Conservation (phyloP, 2,888 invertebrate genomes). For the Anoplius nigerrimus region DNA sequence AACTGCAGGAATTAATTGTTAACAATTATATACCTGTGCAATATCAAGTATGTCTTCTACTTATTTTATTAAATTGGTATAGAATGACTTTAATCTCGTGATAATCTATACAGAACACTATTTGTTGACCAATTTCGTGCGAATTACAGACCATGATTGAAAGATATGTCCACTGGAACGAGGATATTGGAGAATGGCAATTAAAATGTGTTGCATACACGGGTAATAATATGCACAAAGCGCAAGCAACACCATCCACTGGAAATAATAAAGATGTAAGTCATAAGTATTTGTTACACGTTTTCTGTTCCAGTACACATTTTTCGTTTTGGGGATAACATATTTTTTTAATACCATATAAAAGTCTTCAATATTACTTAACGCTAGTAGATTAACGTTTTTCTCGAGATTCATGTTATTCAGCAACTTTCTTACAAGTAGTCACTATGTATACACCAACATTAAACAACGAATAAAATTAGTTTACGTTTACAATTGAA, state of each 20-base stretch:
- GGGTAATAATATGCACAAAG: slow-evolving; percentile 97
- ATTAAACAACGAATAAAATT: no score
- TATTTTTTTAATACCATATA: no score
- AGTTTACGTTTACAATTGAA: no score
- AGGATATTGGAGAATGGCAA: slow-evolving; percentile 99
- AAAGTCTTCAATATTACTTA: no score
- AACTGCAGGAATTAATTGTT: slow-evolving; percentile 92
- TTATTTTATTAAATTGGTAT: background rate
- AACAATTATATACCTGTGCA: slow-evolving; percentile 95
- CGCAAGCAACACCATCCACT: slow-evolving; percentile 68
- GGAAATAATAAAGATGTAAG: slow-evolving; percentile 69
- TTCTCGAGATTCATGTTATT: no score
- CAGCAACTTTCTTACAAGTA: no score
- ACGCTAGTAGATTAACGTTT: no score
- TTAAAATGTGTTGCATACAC: slow-evolving; percentile 97
- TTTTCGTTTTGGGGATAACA: no score
- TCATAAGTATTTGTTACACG: slow-evolving; percentile 16
- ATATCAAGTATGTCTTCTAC: slow-evolving; percentile 82
- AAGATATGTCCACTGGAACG: slow-evolving; percentile 96
- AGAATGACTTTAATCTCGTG: background rate
- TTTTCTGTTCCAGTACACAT: background rate
- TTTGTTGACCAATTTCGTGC: slow-evolving; percentile 1
- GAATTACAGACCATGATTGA: slow-evolving; percentile 90
- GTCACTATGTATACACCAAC: no score
- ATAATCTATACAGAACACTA: background rate